Conservation (phyloP, 2,888 invertebrate species). For the Chymomyza amoena region DNA sequence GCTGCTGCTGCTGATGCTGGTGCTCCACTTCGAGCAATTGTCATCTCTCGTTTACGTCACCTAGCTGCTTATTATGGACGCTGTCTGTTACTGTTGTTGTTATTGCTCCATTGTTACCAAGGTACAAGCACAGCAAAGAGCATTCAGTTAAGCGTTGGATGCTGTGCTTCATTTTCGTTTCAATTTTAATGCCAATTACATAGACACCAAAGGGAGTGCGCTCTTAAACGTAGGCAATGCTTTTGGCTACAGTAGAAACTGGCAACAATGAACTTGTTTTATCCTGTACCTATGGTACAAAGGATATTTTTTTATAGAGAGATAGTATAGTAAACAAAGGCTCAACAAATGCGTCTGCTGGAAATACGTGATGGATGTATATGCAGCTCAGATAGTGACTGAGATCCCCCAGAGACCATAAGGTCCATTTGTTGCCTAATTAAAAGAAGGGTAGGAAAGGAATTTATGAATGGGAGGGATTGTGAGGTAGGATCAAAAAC, state of each 20-base stretch:
- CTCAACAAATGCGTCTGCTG: no score
- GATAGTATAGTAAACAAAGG: no score
- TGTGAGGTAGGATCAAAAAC: no score
- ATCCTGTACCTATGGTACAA: no score
- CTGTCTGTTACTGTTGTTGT: conserved; percentile 16
- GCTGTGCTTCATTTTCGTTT: not conserved
- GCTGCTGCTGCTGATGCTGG: not conserved
- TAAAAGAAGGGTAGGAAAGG: no score
- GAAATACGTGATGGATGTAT: no score
- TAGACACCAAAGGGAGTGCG: not conserved
- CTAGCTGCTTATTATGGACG: conserved; percentile 53
- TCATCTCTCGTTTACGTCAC: conserved; percentile 19
- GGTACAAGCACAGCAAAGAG: conserved; percentile 10
- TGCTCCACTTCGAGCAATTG: conserved; percentile 28
- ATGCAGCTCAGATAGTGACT: no score
- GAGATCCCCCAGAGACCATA: no score
- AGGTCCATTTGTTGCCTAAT: no score
- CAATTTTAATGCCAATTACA: not conserved
- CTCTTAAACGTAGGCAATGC: not conserved
- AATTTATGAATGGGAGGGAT: no score
- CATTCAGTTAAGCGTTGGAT: not conserved
- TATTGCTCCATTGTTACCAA: conserved; percentile 40
- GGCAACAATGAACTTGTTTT: not conserved
- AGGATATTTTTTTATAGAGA: no score
- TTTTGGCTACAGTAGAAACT: not conserved